These are phyloP conservation scores for Chaetodon trifasciatus DNA, from an alignment of 2,797 vertebrate genomes.

Conservation along the genomic window DNA sequence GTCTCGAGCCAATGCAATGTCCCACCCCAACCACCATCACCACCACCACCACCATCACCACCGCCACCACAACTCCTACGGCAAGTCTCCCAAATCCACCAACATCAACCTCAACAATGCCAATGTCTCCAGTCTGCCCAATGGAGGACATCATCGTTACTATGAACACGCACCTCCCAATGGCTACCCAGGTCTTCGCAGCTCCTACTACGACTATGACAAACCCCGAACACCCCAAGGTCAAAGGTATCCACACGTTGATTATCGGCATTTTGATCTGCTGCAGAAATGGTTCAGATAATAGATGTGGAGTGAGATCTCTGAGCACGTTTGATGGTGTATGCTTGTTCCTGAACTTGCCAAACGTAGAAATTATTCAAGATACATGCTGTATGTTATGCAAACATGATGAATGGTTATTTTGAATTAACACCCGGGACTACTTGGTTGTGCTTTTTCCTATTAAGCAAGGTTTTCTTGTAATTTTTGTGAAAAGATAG, in stretches of 20 bases:
- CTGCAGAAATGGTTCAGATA: not conserved
- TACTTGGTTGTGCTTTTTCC: not conserved
- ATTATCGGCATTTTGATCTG: slow-evolving; percentile 9
- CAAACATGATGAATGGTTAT: not conserved
- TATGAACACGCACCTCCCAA: slow-evolving; percentile 90
- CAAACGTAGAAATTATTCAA: slow-evolving; percentile 10
- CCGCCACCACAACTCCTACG: slow-evolving; percentile 91
- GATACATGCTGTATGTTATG: no score
- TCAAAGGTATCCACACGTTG: slow-evolving; percentile 89
- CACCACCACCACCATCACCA: slow-evolving; percentile 92
- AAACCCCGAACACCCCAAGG: slow-evolving; percentile 89
- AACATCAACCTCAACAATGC: slow-evolving; percentile 99
- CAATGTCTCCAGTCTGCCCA: slow-evolving; percentile 94
- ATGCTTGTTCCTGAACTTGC: not conserved
- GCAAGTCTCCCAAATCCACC: slow-evolving; percentile 96
- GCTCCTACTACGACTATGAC: slow-evolving; percentile 88
- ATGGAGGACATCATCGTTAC: slow-evolving; percentile 90
- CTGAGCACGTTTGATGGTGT: not conserved
- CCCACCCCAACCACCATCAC: slow-evolving; percentile 82
- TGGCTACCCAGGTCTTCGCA: slow-evolving; percentile 83
- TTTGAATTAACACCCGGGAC: not conserved
- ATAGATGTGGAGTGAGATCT: not conserved
- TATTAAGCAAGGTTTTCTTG: not conserved
- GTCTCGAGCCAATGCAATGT: slow-evolving; percentile 86
- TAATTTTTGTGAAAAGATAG: not conserved